Evolutionary conservation across 2,888 invertebrate genomes (phyloP), one percentile per base, ranked within the genome.

Genomic region (Holacanthella duospinosa): DNA sequence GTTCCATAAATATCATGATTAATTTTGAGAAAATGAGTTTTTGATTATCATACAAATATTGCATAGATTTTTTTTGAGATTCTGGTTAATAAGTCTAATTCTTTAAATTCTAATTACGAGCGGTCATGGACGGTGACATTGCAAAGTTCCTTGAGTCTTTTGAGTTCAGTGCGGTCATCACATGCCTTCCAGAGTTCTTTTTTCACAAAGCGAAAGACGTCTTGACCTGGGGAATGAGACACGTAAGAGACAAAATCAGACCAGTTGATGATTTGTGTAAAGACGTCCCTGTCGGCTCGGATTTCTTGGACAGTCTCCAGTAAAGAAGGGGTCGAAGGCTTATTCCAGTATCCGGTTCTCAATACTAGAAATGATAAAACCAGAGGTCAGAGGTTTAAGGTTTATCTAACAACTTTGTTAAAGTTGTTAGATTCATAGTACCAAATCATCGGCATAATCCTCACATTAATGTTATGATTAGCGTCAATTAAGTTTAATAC

Each of bases 181-280:
- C 86, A 86, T 4, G 91, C 89, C 53, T 90, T 86, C 90, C 91
- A 91, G 1, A 87, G 85, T 70, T 91, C 89, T 75, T 92, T 91
- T 76, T 93, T 93, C 24, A 93, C 90, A 76, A 93, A 93, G 79
- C 89, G 92, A 80, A 93, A 93, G 16, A 90, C 88, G 75, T 93
- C 93, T 76, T 92, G 92, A 75, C 89, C 88, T 24, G 88, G 88
- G 71, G 87, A 89, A 77, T 92, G 91, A 29, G 91, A 87, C 59
- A 91, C 86, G 78, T 92, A 90, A 43, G 91, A 90, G 73, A 93
- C 79, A 74, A 93, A 82, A 77, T 87, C 87, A 0, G 91, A 90
- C 71, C 91, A 84, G 78, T 93, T 93, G 77, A 93, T 91, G 3
- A 93, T 92, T 1, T 91, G 89, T 2, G 92, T 93, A 76, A 93